Percentiles rank a stretch among this genome's conserved stretches.
Conservation (phyloP, 2,113 vertebrate species). For the Lophotis ruficrista region DNA sequence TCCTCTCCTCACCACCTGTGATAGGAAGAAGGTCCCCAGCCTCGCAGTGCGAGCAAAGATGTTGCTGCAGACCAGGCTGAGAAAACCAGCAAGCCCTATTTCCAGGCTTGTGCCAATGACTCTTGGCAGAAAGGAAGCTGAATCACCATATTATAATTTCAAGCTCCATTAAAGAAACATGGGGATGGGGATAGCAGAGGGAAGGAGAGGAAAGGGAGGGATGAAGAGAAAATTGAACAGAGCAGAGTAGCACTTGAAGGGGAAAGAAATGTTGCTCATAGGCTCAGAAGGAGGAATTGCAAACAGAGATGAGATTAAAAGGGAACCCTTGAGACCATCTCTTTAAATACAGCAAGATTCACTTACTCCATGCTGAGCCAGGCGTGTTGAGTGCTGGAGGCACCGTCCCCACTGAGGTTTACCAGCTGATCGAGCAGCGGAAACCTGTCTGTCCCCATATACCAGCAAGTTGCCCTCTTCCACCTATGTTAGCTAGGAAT, state of each 20-base stretch:
- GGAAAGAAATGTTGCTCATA: conserved; percentile 26
- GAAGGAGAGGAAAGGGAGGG: conserved; percentile 42
- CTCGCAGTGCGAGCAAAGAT: neutral
- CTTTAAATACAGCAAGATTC: conserved; percentile 62
- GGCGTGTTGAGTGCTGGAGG: conserved; percentile 26
- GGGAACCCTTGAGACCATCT: conserved; percentile 38
- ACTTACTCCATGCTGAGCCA: conserved; percentile 46
- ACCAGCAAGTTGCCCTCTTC: neutral
- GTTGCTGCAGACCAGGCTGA: neutral
- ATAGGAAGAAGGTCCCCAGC: neutral
- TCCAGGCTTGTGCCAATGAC: neutral
- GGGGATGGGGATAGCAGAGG: neutral
- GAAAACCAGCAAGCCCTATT: neutral
- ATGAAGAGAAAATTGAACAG: conserved; percentile 57
- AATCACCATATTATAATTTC: conserved; percentile 30
- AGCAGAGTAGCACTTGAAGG: conserved; percentile 37
- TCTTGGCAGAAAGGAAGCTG: conserved; percentile 26
- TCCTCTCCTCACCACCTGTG: neutral
- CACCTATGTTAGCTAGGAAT: neutral
- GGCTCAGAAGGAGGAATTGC: conserved; percentile 54
- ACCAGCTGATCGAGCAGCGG: neutral
- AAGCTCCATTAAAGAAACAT: conserved; percentile 64
- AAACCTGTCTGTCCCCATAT: neutral
- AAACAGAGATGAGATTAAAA: conserved; percentile 64
- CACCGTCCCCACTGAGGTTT: neutral